These are phyloP conservation scores for Sciurus carolinensis DNA, from an alignment of 2,797 vertebrate species.

Conservation along the genomic window DNA sequence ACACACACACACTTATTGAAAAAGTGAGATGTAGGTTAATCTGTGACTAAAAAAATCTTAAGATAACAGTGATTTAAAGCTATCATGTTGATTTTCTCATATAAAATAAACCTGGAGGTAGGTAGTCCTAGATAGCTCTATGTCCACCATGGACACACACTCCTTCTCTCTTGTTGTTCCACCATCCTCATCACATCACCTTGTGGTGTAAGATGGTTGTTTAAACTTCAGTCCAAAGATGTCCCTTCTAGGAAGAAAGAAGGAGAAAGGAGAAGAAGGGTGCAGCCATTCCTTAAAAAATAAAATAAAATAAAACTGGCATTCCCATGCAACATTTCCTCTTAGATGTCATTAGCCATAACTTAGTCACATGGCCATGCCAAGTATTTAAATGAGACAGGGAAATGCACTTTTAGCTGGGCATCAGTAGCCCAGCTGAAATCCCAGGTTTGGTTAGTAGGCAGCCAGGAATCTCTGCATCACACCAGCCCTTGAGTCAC, in stretches of 20 bases:
- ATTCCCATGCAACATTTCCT: not conserved
- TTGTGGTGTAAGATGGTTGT: not conserved
- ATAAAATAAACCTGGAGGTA: not conserved
- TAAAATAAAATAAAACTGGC: not conserved
- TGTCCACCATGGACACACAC: not conserved
- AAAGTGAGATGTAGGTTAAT: not conserved
- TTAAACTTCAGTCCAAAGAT: not conserved
- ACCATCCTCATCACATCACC: not conserved
- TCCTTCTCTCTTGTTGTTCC: not conserved
- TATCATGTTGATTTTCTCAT: not conserved
- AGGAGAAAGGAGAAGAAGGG: not conserved
- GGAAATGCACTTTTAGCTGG: not conserved
- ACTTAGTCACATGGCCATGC: not conserved
- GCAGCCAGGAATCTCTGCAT: not conserved
- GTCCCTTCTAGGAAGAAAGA: not conserved
- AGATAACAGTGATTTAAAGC: not conserved
- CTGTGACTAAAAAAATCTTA: conserved; percentile 40
- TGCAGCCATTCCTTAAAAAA: not conserved
- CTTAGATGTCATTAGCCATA: not conserved
- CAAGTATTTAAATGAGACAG: not conserved
- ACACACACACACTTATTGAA: not conserved
- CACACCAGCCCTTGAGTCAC: not conserved
- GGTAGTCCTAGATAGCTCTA: not conserved
- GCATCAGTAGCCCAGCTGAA: not conserved
- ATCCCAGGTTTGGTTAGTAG: not conserved